Evolutionary conservation across 2,113 vertebrate genomes (phyloP), one percentile per base, ranked within the genome.

Genomic region (Formicarius rufipectus): DNA sequence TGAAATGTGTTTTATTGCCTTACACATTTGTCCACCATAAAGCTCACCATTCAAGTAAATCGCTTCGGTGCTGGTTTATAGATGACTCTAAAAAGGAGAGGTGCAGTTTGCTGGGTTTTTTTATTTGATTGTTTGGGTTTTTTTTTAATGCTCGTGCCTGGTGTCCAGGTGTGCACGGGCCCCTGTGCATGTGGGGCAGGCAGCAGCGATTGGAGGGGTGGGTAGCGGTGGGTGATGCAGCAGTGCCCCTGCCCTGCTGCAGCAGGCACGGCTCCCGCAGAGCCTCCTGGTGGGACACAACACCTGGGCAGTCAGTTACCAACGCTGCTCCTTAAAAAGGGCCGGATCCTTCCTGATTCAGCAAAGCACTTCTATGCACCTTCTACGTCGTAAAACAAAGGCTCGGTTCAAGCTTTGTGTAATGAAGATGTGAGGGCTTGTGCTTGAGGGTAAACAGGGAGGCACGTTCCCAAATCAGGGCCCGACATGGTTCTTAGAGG

Each of bases 1-100:
- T 90, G 91, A 93, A 94, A 95, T 67, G 37, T 79, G 24, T 45
- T 96, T 97, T 94, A 96, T 95, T 90, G 77, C 67, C 81, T 88
- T 90, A 39, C 83, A 22, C 88, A 66, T 80, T 89, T 87, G 88
- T 88, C 71, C 31, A 78, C 56, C 52, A 47, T 83, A 95, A 91
- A 94, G 63, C 50, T 44, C 69, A 28, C 31, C 47, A 75, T 82
- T 95, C 84, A 63, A 84, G 64, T 90, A 93, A 90, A 94, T 93
- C 42, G 81, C n/a, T 94, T 96, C 89, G 75, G 25, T 88, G 21
- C 78, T 87, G 82, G 31, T 90, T 91, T 94, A 64, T 66, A 75
- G 79, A 59, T 75, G 25, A 58, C 28, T 90, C 37, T 42, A 47
- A 55, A 92, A 68, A 7, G 18, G 22, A 63, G n/a, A 60, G 47